These are phyloP conservation scores for Astreopora myriophthalma DNA, from an alignment of 64 coral and sea anemone genomes.

Conservation along the genomic window DNA sequence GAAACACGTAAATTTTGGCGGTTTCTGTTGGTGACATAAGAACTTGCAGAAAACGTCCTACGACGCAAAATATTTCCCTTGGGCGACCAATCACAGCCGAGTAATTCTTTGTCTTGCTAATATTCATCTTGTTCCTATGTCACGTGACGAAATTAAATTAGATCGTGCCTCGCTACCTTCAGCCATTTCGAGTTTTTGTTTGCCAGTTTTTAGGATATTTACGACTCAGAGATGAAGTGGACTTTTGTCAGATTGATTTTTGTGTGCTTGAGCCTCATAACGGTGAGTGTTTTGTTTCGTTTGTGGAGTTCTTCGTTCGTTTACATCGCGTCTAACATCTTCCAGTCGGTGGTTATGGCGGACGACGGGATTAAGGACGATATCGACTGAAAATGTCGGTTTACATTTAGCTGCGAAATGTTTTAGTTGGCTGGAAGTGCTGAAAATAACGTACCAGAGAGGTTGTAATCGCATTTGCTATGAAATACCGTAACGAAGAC, in stretches of 20 bases:
- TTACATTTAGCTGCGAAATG: not conserved
- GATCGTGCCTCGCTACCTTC: not conserved
- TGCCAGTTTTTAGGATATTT: constrained; percentile 14
- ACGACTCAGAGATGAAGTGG: not conserved
- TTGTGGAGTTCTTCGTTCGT: not conserved
- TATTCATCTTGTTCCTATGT: constrained; percentile 27
- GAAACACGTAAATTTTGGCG: not conserved
- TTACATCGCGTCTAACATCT: not conserved
- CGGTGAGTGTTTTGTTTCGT: not conserved
- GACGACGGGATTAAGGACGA: not conserved
- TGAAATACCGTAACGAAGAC: too few species aligned
- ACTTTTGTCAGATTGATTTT: constrained; percentile 2
- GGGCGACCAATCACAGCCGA: constrained; percentile 2
- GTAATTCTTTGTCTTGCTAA: constrained; percentile 30
- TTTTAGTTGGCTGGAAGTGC: not conserved
- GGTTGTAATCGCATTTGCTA: not conserved
- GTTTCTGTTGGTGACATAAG: not conserved
- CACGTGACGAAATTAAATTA: not conserved
- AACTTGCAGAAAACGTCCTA: not conserved
- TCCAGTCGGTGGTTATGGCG: not conserved
- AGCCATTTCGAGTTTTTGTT: constrained; percentile 39
- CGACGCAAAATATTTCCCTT: not conserved
- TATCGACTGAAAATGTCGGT: not conserved
- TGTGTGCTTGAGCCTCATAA: not conserved
- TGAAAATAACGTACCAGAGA: not conserved